A percentile compares a stretch with the other conserved stretches of the same genome.
These are phyloP conservation scores for Xanthorhoe spadicearia DNA, from an alignment of 2,888 invertebrate species.

Conservation along the genomic window DNA sequence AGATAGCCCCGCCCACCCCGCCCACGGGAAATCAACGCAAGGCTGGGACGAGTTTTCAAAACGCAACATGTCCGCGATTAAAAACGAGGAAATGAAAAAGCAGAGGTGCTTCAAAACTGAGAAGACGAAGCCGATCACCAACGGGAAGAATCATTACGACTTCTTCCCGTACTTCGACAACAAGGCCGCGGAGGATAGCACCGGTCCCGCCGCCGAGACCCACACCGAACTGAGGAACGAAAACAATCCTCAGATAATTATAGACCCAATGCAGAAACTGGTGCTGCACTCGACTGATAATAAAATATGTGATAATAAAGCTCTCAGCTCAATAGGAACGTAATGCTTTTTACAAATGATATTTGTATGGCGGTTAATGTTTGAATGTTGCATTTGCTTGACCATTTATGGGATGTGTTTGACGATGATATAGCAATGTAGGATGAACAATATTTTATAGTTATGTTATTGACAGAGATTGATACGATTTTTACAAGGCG, in stretches of 20 bases:
- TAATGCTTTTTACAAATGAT: slow-evolving; percentile 68
- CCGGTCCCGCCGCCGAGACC: slow-evolving; percentile 37
- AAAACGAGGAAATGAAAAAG: slow-evolving; percentile 65
- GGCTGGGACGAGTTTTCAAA: slow-evolving; percentile 78
- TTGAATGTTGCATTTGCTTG: slow-evolving; percentile 63
- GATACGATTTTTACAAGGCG: slow-evolving; percentile 31
- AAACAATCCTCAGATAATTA: slow-evolving; percentile 77
- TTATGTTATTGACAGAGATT: slow-evolving; percentile 34
- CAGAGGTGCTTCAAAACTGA: slow-evolving; percentile 63
- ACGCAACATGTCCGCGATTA: slow-evolving; percentile 71
- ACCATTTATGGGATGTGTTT: slow-evolving; percentile 47
- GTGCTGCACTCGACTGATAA: slow-evolving; percentile 83
- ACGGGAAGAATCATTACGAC: slow-evolving; percentile 75
- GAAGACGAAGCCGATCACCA: slow-evolving; percentile 63
- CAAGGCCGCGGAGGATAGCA: slow-evolving; percentile 60
- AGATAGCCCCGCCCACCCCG: slow-evolving; percentile 74
- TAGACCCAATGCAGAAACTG: slow-evolving; percentile 83
- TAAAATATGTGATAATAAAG: slow-evolving; percentile 82
- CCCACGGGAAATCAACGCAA: slow-evolving; percentile 66
- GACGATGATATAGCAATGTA: slow-evolving; percentile 48
- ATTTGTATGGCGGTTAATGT: slow-evolving; percentile 63
- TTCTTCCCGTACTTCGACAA: slow-evolving; percentile 81
- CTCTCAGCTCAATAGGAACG: slow-evolving; percentile 79
- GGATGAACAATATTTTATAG: slow-evolving; percentile 51
- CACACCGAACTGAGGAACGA: slow-evolving; percentile 52